These are phyloP conservation scores for Lasius fuliginosus DNA, from an alignment of 2,888 invertebrate genomes.

Conservation along the genomic window DNA sequence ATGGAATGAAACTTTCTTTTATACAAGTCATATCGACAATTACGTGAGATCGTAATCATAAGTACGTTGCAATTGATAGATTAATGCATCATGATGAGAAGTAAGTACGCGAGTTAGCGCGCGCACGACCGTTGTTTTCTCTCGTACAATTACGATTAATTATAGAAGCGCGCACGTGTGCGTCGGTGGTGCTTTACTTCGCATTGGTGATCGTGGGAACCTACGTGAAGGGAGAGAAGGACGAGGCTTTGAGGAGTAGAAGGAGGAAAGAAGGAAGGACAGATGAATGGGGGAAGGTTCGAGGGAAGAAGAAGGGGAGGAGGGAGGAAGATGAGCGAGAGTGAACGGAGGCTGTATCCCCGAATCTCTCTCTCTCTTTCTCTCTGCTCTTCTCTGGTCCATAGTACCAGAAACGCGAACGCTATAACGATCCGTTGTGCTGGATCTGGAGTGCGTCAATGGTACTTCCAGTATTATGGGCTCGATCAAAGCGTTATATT, in stretches of 20 bases:
- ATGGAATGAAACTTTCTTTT: not conserved
- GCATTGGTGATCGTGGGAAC: conserved; percentile 75
- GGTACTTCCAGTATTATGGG: conserved; percentile 52
- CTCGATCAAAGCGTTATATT: conserved; percentile 45
- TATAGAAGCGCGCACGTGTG: conserved; percentile 62
- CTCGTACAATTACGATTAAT: conserved; percentile 69
- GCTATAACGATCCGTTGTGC: conserved; percentile 64
- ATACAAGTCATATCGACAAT: not conserved
- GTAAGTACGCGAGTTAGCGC: conserved; percentile 23
- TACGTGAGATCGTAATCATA: conserved; percentile 8
- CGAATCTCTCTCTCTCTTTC: conserved; percentile 8
- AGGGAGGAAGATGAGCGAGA: conserved; percentile 55
- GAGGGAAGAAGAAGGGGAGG: conserved; percentile 47
- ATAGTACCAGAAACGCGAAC: conserved; percentile 60
- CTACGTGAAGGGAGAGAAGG: conserved; percentile 65
- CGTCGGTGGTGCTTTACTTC: conserved; percentile 65
- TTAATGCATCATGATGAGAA: conserved; percentile 35
- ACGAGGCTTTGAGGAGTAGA: conserved; percentile 49
- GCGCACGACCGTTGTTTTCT: conserved; percentile 47
- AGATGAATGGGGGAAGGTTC: conserved; percentile 52
- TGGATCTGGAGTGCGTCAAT: conserved; percentile 54
- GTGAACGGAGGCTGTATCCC: conserved; percentile 61
- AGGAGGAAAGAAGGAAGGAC: conserved; percentile 52
- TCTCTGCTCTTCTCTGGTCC: not conserved
- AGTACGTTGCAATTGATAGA: conserved; percentile 29